Evolutionary conservation across 2,113 vertebrate genomes (phyloP), one percentile per base, ranked within the genome.

Genomic region (Sylvia atricapilla): DNA sequence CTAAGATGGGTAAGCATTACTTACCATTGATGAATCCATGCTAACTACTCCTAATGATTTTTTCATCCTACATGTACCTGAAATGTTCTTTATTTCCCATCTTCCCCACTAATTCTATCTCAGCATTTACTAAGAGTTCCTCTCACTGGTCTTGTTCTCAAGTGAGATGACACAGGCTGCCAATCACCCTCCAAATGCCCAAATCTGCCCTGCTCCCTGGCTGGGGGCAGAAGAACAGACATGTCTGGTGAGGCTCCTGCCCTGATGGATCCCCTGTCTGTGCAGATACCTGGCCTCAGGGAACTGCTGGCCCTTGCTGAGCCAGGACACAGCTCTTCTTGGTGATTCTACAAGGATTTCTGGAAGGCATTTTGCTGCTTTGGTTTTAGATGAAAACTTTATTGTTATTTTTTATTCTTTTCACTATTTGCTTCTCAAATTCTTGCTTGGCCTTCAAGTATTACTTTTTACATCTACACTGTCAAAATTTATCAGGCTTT

Each of bases 131-230:
- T 1, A 60, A 78, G 70, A 63, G 10, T 8, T 76, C 15, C 15
- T 62, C 37, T 67, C 53, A 30, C 46, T 63, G 24, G 4, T 4
- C 27, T 87, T 84, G 25, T 19, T 68, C 35, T 84, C 44, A 49
- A 49, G 39, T 24, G 49, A 50, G 59, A 5, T 68, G 35, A 20
- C 7, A 13, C 4, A 50, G 58, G 28, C 22, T 80, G 35, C 27
- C 23, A 41, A 0, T 47, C 20, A 63, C 8, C 6, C 6, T 72
- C 15, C 39, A 21, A 28, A n/a, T 5, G 1, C 28, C 14, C 58
- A 37, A 23, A 46, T 2, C 44, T 60, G 46, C 3, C 27, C 16
- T 78, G 37, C 9, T 78, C 13, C n/a, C n/a, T 46, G 59, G 13
- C 14, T 70, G 39, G 11, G 11, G 15, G 4, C 2, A 8, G 27